These are phyloP conservation scores for Drosophila merina DNA, from an alignment of 2,888 invertebrate species.

Conservation along the genomic window DNA sequence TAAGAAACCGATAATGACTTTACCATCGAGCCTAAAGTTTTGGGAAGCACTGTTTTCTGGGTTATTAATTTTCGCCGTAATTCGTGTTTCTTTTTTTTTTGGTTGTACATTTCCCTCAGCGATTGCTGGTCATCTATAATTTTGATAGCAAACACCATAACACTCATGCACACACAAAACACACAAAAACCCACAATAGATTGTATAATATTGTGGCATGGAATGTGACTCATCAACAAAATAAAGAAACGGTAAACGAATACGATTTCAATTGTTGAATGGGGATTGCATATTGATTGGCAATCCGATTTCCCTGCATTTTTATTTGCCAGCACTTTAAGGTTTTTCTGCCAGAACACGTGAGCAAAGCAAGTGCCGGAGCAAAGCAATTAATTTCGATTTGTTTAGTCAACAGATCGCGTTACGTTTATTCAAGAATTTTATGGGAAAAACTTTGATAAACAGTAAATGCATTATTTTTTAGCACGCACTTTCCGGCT, in stretches of 20 bases:
- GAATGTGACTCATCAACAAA: constrained; percentile 54
- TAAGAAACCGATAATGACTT: background rate
- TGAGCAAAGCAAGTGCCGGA: constrained; percentile 11
- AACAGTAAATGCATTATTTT: background rate
- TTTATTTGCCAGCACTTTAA: background rate
- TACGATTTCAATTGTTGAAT: constrained; percentile 36
- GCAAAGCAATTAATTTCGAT: constrained; percentile 3
- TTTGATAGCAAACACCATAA: constrained; percentile 52
- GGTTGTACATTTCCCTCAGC: constrained; percentile 18
- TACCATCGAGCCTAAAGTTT: background rate
- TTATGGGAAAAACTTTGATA: background rate
- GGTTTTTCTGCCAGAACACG: constrained; percentile 7
- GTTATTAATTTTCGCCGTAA: constrained; percentile 42
- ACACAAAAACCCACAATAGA: constrained; percentile 23
- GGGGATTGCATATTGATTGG: constrained; percentile 28
- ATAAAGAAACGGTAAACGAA: constrained; percentile 23
- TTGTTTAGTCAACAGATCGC: constrained; percentile 5
- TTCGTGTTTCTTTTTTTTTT: constrained; percentile 23
- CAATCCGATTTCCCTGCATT: constrained; percentile 31
- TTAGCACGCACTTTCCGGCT: constrained; percentile 14
- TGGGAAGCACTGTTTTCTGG: constrained; percentile 11
- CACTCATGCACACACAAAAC: constrained; percentile 6
- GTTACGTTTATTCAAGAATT: background rate
- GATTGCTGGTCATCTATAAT: constrained; percentile 39
- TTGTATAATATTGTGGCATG: constrained; percentile 59